Evolutionary conservation across 2,113 vertebrate genomes (phyloP), one percentile per base, ranked within the genome.

Genomic region (Okapia johnstoni): DNA sequence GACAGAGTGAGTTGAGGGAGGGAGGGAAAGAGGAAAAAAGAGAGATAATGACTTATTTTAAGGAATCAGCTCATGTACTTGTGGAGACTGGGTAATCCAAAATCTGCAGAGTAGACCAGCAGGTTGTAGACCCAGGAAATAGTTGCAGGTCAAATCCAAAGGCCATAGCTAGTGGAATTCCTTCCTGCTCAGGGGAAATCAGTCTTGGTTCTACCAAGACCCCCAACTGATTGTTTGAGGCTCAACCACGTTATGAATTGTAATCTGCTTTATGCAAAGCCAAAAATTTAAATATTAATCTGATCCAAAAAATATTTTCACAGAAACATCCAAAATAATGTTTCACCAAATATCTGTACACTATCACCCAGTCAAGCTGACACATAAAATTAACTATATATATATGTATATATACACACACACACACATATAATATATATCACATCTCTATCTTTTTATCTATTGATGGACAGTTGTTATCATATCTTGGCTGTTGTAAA

Each of bases 301-400:
- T 43, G 21, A 50, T 21, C 48, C 12, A 36, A 79, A 55, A 61
- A 23, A 63, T 7, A 76, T 25, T 17, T 55, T 92, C 36, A 88
- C 2, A 88, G 28, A 76, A 79, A 92, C 25, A 83, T 73, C 16
- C n/a, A 92, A 87, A 92, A 92, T 57, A 93, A 40, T 52, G 52
- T 76, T 85, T 85, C 21, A 48, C 10, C 40, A 21, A 85, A 46
- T 58, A 85, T 54, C 15, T 76, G 40, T 54, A 6, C 36, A 86
- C 8, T 5, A 7, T 36, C 25, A 43, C 25, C 46, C 60, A 93
- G 28, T 12, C 36, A 89, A 83, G 28, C 9, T 73, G 66, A 73
- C 61, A 21, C 9, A 8, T n/a, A 89, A 25, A 58, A 58, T 48
- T 83, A 33, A 57, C 40, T 57, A 19, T 36, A 8, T n/a, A n/a